Conservation (phyloP, 2,888 invertebrate genomes). For the Drosophila neonasuta region DNA sequence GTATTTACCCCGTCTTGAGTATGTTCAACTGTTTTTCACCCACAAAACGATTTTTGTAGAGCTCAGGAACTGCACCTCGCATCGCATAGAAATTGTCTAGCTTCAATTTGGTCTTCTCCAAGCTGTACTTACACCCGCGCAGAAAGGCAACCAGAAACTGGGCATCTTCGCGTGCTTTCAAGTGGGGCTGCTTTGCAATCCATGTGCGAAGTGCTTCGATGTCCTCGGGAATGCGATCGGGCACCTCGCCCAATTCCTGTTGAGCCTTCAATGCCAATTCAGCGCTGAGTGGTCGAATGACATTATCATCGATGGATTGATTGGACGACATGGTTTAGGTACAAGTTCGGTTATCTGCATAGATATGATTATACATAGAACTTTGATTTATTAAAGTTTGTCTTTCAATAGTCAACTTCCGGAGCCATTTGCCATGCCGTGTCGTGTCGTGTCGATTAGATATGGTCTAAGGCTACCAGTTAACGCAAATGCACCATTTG, state of each 20-base stretch:
- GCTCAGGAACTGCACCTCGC: constrained; percentile 84
- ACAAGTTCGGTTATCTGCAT: constrained; percentile 24
- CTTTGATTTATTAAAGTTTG: constrained; percentile 65
- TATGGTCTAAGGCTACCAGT: constrained; percentile 31
- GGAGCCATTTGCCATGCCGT: constrained; percentile 16
- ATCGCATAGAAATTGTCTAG: constrained; percentile 85
- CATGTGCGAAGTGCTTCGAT: constrained; percentile 83
- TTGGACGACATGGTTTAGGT: constrained; percentile 46
- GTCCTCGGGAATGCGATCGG: constrained; percentile 80
- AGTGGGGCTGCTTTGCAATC: constrained; percentile 84
- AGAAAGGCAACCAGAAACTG: constrained; percentile 84
- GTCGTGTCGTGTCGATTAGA: constrained; percentile 41
- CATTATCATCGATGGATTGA: constrained; percentile 35
- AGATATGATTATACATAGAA: constrained; percentile 26
- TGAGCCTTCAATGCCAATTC: constrained; percentile 80
- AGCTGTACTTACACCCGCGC: constrained; percentile 84
- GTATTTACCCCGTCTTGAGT: constrained; percentile 76
- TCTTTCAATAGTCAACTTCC: constrained; percentile 44
- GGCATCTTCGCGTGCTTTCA: constrained; percentile 81
- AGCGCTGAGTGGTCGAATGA: constrained; percentile 75
- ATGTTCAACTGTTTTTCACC: constrained; percentile 76
- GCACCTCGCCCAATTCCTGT: constrained; percentile 83
- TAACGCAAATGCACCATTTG: constrained; percentile 11
- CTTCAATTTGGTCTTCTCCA: constrained; percentile 84
- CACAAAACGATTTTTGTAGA: constrained; percentile 82